Conservation (phyloP, 2,797 vertebrate species). For the Anolis apletophallus region DNA sequence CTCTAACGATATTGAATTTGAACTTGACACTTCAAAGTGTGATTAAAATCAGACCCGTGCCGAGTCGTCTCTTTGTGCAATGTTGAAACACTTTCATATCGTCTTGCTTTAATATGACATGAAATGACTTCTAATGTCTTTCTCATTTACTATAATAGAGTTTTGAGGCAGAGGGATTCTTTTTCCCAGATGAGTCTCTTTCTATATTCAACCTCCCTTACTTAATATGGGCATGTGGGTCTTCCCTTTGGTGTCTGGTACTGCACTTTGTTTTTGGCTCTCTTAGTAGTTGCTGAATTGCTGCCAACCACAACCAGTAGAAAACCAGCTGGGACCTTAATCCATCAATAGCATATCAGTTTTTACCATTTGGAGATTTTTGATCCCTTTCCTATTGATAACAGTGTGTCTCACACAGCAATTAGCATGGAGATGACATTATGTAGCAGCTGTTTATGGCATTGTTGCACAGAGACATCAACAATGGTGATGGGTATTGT, state of each 20-base stretch:
- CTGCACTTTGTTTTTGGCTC: background rate
- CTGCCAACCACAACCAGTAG: background rate
- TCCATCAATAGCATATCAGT: conserved; percentile 43
- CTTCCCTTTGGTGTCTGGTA: background rate
- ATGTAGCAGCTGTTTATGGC: conserved; percentile 66
- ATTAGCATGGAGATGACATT: conserved; percentile 66
- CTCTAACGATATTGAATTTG: conserved; percentile 8
- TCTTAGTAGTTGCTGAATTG: background rate
- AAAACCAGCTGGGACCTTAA: background rate
- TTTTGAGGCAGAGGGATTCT: background rate
- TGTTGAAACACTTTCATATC: background rate
- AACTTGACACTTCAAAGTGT: conserved; percentile 8
- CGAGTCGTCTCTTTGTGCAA: background rate
- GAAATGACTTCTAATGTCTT: background rate
- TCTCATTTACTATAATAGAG: background rate
- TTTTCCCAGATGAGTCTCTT: background rate
- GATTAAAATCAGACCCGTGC: background rate
- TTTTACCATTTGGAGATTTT: conserved; percentile 51
- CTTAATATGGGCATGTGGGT: background rate
- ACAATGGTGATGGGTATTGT: conserved; percentile 53
- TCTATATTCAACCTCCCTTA: no score
- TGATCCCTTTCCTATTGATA: conserved; percentile 52
- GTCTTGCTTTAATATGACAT: background rate
- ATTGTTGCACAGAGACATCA: conserved; percentile 52
- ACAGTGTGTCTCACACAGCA: conserved; percentile 49